Base-by-base conservation (phyloP, 2,888 invertebrate genomes). In the Aquatica leii region DNA sequence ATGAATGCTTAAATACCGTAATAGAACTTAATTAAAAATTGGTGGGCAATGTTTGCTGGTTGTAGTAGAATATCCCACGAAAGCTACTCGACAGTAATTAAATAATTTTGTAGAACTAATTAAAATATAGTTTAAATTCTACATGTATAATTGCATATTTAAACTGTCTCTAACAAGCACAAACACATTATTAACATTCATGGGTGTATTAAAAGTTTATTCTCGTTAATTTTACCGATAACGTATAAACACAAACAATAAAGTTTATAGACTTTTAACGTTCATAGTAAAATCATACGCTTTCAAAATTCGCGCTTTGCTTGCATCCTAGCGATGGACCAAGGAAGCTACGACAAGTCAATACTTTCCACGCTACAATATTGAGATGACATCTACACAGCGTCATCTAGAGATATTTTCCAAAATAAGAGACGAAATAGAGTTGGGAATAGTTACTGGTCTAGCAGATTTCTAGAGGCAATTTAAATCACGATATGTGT, bases 331-430 rank as follows among this genome's bases (percentile, higher is more conserved):
- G 49, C 46, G 57, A 63, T 21, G n/a, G 48, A 62, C 43, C 15
- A 14, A 4, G 4, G 11, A 17, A 9, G 2, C 50, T 6, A n/a
- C 14, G 35, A 14, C 43, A 48, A 40, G 59, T 64, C 64, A 64
- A 64, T 64, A 64, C 55, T 54, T 53, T 4, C 35, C 52, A 41
- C 49, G 34, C 41, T 34, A 20, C 48, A 43, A 59, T 53, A 41
- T 59, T 46, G 48, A 37, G 63, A 63, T 58, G 63, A 63, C 59
- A 63, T 59, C 63, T 58, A 40, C 12, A 49, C 59, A 59, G 63
- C 63, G 63, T 58, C 63, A 58, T 63, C 63, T 63, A 50, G 37
- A 63, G 54, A 24, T n/a, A 43, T 41, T 31, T 41, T 34, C 24
- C n/a, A 17, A 57, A 62, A 62, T 12, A 20, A 43, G 59, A 51